phyloP scores from a whole-genome alignment of 2,113 vertebrate genomes.

The Daubentonia madagascariensis region DNA sequence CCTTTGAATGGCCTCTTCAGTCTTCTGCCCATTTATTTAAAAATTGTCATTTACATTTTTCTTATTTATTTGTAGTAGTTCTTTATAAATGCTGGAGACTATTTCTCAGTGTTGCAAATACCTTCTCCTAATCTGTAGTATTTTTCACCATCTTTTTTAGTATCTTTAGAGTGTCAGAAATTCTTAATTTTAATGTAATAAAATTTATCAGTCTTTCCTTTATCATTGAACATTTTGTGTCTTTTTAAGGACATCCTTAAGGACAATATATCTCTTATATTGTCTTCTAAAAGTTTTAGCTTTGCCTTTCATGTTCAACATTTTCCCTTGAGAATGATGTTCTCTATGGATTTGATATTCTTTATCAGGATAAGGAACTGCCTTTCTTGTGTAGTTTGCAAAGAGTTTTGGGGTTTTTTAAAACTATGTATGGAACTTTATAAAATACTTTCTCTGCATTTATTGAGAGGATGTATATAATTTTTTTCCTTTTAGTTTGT shows the following conservation, averaged over 20 bases:
- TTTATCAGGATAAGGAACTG: not conserved
- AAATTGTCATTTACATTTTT: constrained; percentile 11
- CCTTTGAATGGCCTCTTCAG: not conserved
- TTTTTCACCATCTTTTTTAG: not conserved
- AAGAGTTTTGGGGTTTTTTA: not conserved
- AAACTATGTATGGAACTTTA: not conserved
- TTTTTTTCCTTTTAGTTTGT: constrained; percentile 47
- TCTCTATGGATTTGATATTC: not conserved
- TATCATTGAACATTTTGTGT: not conserved
- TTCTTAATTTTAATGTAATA: not conserved
- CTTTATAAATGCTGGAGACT: not conserved
- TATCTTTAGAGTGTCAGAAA: not conserved
- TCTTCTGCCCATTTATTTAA: constrained; percentile 28
- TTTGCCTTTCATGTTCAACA: not conserved
- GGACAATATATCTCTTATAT: not conserved
- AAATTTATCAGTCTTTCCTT: not conserved
- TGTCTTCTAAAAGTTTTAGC: not conserved
- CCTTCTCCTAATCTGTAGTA: not conserved
- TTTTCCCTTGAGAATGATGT: not conserved
- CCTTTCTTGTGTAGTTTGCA: not conserved
- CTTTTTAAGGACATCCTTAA: constrained; percentile 10
- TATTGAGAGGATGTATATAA: not conserved
- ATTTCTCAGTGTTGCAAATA: not conserved
- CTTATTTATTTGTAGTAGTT: not conserved
- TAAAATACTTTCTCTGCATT: not conserved